phyloP scores from a whole-genome alignment of 2,888 invertebrate species.

The Eueremaeus valkanovi region DNA sequence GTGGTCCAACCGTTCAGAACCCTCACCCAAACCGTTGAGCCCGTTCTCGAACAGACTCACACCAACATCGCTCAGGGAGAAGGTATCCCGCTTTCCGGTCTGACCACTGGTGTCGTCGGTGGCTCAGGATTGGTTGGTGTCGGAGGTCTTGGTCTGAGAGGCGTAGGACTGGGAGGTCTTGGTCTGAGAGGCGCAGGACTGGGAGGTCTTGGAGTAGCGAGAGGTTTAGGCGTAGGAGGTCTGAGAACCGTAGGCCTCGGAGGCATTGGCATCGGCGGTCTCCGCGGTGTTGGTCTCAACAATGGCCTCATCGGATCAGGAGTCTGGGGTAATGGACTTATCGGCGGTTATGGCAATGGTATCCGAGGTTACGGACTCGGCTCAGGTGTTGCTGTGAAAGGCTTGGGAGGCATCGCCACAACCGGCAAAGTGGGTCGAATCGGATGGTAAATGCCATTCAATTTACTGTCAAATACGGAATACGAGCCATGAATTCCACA shows the following conservation, averaged over 20 bases:
- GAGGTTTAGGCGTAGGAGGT: background rate
- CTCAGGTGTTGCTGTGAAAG: too few relatives aligned
- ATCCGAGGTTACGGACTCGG: background rate
- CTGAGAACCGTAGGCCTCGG: background rate
- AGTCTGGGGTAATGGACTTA: too few relatives aligned
- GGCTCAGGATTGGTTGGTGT: background rate
- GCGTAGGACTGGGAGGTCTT: background rate
- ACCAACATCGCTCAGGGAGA: conserved; percentile 31
- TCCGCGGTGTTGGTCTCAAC: background rate
- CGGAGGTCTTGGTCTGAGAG: background rate
- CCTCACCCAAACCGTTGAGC: conserved; percentile 23
- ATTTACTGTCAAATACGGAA: too few relatives aligned
- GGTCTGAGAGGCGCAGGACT: background rate
- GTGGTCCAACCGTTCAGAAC: conserved; percentile 32
- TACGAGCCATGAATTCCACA: too few relatives aligned
- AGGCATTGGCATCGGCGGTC: background rate
- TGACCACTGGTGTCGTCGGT: conserved; percentile 22
- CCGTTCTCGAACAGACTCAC: conserved; percentile 28
- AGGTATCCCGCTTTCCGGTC: conserved; percentile 3
- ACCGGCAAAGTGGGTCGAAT: too few relatives aligned
- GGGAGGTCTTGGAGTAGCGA: background rate
- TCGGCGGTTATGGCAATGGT: background rate
- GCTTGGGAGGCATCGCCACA: too few relatives aligned
- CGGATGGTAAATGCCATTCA: too few relatives aligned
- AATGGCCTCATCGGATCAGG: too few relatives aligned